Base-by-base conservation (phyloP, 2,888 invertebrate species). In the Dicycla oo region DNA sequence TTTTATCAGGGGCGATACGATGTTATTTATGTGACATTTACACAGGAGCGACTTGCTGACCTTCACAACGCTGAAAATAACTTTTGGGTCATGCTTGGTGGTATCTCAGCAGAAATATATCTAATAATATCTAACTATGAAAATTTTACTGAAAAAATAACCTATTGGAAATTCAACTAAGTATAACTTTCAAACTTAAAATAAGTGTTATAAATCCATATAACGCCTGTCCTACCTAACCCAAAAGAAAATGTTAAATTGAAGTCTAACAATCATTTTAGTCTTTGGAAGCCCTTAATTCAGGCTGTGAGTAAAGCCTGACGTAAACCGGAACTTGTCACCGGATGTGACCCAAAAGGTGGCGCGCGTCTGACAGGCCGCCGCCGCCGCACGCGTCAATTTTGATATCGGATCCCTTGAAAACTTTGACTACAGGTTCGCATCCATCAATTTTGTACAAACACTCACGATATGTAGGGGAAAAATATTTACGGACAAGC, bases 311-410 rank as follows among this genome's bases (percentile, higher is more conserved):
- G 68, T 77, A 63, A 63, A 71, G 51, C 68, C 38, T 80, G 87
- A 88, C 89, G 75, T 80, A 72, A 78, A 86, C 77, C 88, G 90
- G 88, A 85, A 83, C 80, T 79, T 72, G 81, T 78, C 73, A 81
- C 88, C 92, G 94, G 94, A 94, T 90, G 89, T 91, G 93, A 93
- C 93, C 93, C 91, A 94, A 94, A 94, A 93, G 90, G 92, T 73
- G 75, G 86, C 85, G 82, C 81, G 78, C 74, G 69, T 49, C 78
- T 77, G 76, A 78, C 71, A 72, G 67, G n/a, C n/a, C 69, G 15
- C 38, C 4, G 34, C 34, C 5, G 49, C 43, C 56, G 34, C 69
- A 51, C 34, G 75, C 72, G 65, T 83, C 78, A 71, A 62, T 81
- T 76, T 85, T 78, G 81, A 78, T 82, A 78, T 67, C 66, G 65